Base-by-base conservation (phyloP, 1,140 invertebrate genomes). In the Scaptomyza hsui region DNA sequence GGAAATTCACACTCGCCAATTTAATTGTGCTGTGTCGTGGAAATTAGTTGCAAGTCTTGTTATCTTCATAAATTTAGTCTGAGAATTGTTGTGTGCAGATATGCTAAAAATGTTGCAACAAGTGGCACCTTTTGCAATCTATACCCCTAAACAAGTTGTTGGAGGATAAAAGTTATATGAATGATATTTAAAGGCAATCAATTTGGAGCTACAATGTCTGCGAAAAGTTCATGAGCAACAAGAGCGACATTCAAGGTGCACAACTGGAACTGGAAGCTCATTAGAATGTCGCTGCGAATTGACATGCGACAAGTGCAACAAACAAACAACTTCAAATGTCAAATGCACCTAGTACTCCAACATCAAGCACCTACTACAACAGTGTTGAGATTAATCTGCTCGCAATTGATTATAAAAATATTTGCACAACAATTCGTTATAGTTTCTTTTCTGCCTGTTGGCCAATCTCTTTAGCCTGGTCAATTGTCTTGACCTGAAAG, bases 1-100 rank as follows among this genome's bases (percentile, higher is more conserved):
- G 82, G 75, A 88, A 88, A 88, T 88, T 88, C 82, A 78, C 82
- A 88, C 78, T 86, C 60, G 78, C 53, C 64, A 82, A 81, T 88
- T 88, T 72, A 77, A 88, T 78, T 86, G 73, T 86, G 18, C 9
- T 47, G 9, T 47, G 45, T 47, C 74, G 51, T 85, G 76, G 60
- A 81, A 80, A 85, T 85, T 45, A 71, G 69, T 74, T 71, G 44
- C 41, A 35, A 41, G 19, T 70, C 15, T 39, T 51, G 59, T 60
- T 68, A 72, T 60, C 62, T 72, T 10, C 44, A 37, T 42, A 19
- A 55, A 56, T 51, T 63, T 51, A 7, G 61, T 62, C 69, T 80
- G 77, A 41, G 69, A 85, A 74, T 48, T 35, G 15, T 51, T 35
- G 21, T 51, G 4, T 41, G 48, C 39, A 29, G 42, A 39, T 2